These are phyloP conservation scores for Thryonomys swinderianus DNA, from an alignment of 2,113 vertebrate species.

Conservation along the genomic window DNA sequence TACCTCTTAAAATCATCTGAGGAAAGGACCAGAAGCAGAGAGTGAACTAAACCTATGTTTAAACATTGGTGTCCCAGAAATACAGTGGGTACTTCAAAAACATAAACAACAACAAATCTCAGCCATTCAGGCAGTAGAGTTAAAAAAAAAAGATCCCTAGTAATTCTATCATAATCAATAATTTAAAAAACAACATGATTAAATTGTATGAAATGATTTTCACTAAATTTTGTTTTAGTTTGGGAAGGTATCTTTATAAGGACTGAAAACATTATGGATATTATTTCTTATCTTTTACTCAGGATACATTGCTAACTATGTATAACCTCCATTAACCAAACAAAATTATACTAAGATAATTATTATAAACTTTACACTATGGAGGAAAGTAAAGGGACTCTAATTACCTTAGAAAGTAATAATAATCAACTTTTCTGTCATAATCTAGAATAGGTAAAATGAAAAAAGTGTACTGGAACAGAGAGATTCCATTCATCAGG, in stretches of 20 bases:
- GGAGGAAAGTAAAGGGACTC: neutral
- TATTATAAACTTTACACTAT: neutral
- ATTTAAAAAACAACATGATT: neutral
- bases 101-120: too few species aligned
- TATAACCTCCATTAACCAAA: accelerated
- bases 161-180: neutral
- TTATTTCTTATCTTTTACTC: neutral
- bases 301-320: neutral
- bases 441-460: neutral
- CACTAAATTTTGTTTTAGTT: neutral
- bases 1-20: neutral
- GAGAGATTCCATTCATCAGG: neutral
- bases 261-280: accelerated
- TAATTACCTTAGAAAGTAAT: neutral
- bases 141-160: neutral
- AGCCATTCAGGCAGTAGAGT: accelerated
- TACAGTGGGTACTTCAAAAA: neutral
- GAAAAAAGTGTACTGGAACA: neutral
- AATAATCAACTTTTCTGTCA: neutral
- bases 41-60: neutral
- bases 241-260: neutral
- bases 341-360: neutral
- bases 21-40: neutral
- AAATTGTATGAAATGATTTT: neutral
- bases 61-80: neutral